Conservation (phyloP, 2,797 vertebrate genomes). For the Peromyscus aztecus region DNA sequence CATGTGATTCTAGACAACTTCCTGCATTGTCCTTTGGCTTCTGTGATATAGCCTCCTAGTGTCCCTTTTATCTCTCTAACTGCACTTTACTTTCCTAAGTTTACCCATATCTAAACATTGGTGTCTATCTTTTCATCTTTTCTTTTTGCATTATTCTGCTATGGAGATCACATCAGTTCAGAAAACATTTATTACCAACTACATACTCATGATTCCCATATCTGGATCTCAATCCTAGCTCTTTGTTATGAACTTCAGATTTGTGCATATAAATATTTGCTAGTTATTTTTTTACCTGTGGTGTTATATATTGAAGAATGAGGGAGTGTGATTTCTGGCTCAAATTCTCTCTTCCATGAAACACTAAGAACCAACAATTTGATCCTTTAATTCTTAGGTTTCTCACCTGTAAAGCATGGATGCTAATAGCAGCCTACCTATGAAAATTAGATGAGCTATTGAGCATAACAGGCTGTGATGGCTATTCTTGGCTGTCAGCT, state of each 20-base stretch:
- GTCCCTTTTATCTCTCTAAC: neutral
- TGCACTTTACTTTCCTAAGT: slow-evolving; percentile 32
- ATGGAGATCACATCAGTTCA: neutral
- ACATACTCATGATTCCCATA: neutral
- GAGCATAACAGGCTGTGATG: neutral
- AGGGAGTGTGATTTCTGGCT: neutral
- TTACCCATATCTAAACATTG: slow-evolving; percentile 1
- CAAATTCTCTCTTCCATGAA: slow-evolving; percentile 47
- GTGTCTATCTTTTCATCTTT: neutral
- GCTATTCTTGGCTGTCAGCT: neutral
- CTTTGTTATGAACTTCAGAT: slow-evolving; percentile 6
- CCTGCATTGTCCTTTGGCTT: neutral
- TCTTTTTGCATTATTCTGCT: neutral
- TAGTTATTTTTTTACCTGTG: neutral
- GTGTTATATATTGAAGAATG: neutral
- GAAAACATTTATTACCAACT: neutral
- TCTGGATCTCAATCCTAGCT: neutral
- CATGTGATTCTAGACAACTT: neutral
- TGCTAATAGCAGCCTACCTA: neutral
- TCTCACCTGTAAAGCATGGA: neutral
- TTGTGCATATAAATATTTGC: neutral
- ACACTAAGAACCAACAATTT: slow-evolving; percentile 15
- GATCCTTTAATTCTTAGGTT: neutral
- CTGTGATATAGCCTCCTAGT: neutral
- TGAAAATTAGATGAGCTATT: slow-evolving; percentile 27